Percentiles rank a stretch among this genome's conserved stretches.
Conservation (phyloP, 2,888 invertebrate species). For the Pristionchus mayeri region DNA sequence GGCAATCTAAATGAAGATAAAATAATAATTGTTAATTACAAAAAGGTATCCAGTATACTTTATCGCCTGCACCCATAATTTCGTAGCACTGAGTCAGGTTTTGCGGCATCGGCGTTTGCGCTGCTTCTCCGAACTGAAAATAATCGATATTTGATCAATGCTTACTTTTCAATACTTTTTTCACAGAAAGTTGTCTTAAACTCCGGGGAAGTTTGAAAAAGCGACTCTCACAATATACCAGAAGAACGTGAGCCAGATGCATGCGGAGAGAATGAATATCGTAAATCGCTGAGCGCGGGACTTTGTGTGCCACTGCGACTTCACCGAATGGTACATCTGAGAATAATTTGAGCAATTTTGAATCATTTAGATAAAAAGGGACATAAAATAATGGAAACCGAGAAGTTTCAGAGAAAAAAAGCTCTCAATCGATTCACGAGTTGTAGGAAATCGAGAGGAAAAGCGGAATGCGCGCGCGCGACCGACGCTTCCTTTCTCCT, state of each 20-base stretch:
- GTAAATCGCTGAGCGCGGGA: not conserved
- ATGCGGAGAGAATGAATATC: not conserved
- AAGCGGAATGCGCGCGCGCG: not conserved
- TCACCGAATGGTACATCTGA: conserved; percentile 23
- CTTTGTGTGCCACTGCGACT: conserved; percentile 24
- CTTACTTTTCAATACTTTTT: too few species aligned
- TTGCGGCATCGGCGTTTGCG: not conserved
- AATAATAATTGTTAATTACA: too few species aligned
- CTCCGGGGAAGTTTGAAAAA: not conserved
- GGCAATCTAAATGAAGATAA: not conserved
- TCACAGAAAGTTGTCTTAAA: not conserved
- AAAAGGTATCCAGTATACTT: not conserved
- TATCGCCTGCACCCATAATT: conserved; percentile 4
- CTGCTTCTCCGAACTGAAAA: conserved; percentile 23
- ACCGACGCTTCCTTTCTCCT: too few species aligned
- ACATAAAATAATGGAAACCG: too few species aligned
- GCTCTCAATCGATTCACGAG: not conserved
- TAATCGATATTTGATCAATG: too few species aligned
- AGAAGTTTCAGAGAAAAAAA: not conserved
- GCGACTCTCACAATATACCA: not conserved
- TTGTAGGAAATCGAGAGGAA: not conserved
- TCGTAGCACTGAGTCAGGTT: conserved; percentile 11
- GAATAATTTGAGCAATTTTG: too few species aligned
- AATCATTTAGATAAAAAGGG: too few species aligned
- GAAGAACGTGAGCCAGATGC: conserved; percentile 5